These are phyloP conservation scores for Automeris io DNA, from an alignment of 2,888 invertebrate species.

Conservation along the genomic window DNA sequence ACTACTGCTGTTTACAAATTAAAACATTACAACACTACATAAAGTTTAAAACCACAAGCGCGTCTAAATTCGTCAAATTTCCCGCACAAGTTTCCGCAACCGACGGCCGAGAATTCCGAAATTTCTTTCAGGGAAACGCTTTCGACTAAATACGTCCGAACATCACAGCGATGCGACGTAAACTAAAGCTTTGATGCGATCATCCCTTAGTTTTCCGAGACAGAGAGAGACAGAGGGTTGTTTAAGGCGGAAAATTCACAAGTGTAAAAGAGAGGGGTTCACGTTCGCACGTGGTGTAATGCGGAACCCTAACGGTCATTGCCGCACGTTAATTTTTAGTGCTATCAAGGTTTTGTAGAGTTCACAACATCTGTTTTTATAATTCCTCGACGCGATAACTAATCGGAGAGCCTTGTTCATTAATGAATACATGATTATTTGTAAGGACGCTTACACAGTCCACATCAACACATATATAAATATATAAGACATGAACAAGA, in stretches of 20 bases:
- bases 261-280: slow-evolving; percentile 41
- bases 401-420: too few relatives aligned
- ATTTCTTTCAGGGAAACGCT: slow-evolving; percentile 25
- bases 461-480: too few relatives aligned
- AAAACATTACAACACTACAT: neutral
- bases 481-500: too few relatives aligned
- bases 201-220: slow-evolving; percentile 60
- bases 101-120: neutral
- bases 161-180: slow-evolving; percentile 50
- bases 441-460: too few relatives aligned
- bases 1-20: neutral
- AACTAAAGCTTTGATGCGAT: slow-evolving; percentile 53
- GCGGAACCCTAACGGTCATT: slow-evolving; percentile 61
- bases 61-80: neutral
- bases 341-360: slow-evolving; percentile 6
- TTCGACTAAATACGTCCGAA: slow-evolving; percentile 28
- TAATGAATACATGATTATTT: too few relatives aligned
- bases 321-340: slow-evolving; percentile 30
- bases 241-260: slow-evolving; percentile 27
- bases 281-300: slow-evolving; percentile 61
- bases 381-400: too few relatives aligned
- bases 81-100: neutral
- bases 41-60: neutral
- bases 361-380: slow-evolving; percentile 3
- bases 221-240: slow-evolving; percentile 34